Percentiles rank a stretch among this genome's conserved stretches.
Conservation (phyloP, 2,113 vertebrate species). For the Prinia subflava region DNA sequence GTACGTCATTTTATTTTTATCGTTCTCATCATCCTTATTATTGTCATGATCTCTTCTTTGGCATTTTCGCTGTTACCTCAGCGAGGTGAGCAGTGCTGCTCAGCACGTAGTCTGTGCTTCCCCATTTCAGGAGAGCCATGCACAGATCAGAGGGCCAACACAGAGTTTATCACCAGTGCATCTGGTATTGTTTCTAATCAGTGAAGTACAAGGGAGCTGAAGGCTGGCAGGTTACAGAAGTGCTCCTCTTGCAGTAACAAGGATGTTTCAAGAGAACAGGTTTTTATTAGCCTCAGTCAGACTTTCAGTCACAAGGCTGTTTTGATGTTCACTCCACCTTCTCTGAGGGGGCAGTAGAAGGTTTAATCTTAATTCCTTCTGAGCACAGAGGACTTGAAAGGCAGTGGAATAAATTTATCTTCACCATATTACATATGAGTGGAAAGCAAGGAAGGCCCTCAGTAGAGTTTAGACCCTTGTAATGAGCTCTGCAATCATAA, state of each 20-base stretch:
- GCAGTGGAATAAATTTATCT: background rate
- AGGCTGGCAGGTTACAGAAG: background rate
- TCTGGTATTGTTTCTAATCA: constrained; percentile 48
- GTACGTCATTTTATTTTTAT: constrained; percentile 59
- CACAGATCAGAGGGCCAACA: constrained; percentile 65
- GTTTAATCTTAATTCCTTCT: background rate
- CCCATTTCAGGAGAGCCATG: constrained; percentile 20
- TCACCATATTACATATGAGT: background rate
- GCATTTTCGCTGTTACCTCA: constrained; percentile 29
- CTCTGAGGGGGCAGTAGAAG: background rate
- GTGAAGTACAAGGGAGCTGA: background rate
- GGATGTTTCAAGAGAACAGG: background rate
- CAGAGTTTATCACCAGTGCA: constrained; percentile 56
- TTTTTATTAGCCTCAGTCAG: background rate
- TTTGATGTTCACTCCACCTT: background rate
- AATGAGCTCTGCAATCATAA: background rate
- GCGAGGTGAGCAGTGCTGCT: background rate
- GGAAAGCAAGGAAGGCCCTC: background rate
- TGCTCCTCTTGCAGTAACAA: background rate
- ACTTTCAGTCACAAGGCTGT: background rate
- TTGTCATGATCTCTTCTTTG: background rate
- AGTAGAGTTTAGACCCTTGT: background rate
- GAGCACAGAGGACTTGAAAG: background rate
- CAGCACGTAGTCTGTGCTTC: constrained; percentile 50
- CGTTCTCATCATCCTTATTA: background rate